Percentiles rank a stretch among this genome's conserved stretches.
phyloP scores from a whole-genome alignment of 1,140 invertebrate genomes.

The Drosophila nikananu region DNA sequence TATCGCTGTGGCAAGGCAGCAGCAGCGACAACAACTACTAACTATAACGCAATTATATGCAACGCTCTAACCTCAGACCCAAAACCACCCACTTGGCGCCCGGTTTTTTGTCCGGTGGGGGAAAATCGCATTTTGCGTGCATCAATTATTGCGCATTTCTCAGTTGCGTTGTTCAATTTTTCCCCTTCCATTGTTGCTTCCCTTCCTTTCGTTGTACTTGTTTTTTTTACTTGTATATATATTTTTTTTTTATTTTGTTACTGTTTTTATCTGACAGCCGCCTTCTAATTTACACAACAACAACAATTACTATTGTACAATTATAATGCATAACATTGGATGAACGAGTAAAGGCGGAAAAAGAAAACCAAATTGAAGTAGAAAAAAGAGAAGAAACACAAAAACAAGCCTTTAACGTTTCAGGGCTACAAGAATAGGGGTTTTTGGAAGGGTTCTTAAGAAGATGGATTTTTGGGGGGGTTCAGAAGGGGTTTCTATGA shows the following conservation, averaged over 20 bases:
- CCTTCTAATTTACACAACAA: conserved; percentile 77
- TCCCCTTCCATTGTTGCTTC: conserved; percentile 2
- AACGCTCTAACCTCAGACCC: conserved; percentile 30
- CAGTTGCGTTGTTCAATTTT: conserved; percentile 74
- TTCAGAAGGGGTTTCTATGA: neutral
- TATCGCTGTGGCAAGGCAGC: conserved; percentile 57
- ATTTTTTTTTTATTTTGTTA: conserved; percentile 18
- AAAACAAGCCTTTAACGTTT: conserved; percentile 7
- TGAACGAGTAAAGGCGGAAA: conserved; percentile 14
- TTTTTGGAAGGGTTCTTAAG: neutral
- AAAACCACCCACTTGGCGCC: conserved; percentile 35
- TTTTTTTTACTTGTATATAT: conserved; percentile 6
- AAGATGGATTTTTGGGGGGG: neutral
- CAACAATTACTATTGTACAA: conserved; percentile 64
- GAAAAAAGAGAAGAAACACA: neutral
- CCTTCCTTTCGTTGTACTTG: conserved; percentile 3
- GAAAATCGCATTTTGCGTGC: conserved; percentile 79
- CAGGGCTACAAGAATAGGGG: conserved; percentile 2
- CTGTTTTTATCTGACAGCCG: conserved; percentile 74
- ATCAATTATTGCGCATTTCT: conserved; percentile 82
- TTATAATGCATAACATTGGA: conserved; percentile 71
- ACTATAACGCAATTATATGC: conserved; percentile 82
- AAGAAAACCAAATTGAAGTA: neutral
- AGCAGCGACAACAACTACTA: conserved; percentile 65
- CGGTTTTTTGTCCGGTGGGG: conserved; percentile 9